phyloP scores from a whole-genome alignment of 2,888 invertebrate species.

The Charanyca ferruginea region DNA sequence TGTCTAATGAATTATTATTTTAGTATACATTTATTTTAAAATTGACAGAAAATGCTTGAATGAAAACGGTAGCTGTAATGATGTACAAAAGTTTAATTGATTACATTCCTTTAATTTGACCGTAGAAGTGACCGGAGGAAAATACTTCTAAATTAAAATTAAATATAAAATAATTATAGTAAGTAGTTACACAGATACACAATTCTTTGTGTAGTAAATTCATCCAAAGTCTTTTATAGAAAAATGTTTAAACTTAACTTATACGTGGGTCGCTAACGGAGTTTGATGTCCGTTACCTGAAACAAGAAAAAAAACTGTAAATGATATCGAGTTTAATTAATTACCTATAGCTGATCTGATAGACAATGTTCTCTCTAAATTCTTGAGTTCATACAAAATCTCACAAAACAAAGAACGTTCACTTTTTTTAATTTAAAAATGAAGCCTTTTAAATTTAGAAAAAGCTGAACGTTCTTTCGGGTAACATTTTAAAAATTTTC shows the following conservation, averaged over 20 bases:
- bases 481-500: too few relatives aligned
- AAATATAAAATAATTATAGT: conserved; percentile 45
- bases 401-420: too few relatives aligned
- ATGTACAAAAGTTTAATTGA: conserved; percentile 59
- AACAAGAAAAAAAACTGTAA: conserved; percentile 51
- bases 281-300: conserved; percentile 87
- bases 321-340: background rate
- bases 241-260: conserved; percentile 75
- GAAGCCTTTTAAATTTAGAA: too few relatives aligned
- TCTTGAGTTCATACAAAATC: too few relatives aligned
- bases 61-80: conserved; percentile 30
- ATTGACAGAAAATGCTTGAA: conserved; percentile 51
- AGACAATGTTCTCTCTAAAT: too few relatives aligned
- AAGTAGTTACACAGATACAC: conserved; percentile 52
- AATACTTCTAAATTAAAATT: conserved; percentile 58
- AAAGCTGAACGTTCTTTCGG: too few relatives aligned
- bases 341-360: too few relatives aligned
- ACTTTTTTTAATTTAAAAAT: too few relatives aligned
- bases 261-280: conserved; percentile 92
- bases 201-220: conserved; percentile 59
- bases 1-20: conserved; percentile 24
- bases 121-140: conserved; percentile 46
- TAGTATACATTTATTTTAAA: conserved; percentile 59
- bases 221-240: conserved; percentile 67
- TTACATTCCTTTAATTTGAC: conserved; percentile 62